Percentiles rank a stretch among this genome's conserved stretches.
Conservation (phyloP, 1,140 invertebrate species). For the Probaryconus sp. region DNA sequence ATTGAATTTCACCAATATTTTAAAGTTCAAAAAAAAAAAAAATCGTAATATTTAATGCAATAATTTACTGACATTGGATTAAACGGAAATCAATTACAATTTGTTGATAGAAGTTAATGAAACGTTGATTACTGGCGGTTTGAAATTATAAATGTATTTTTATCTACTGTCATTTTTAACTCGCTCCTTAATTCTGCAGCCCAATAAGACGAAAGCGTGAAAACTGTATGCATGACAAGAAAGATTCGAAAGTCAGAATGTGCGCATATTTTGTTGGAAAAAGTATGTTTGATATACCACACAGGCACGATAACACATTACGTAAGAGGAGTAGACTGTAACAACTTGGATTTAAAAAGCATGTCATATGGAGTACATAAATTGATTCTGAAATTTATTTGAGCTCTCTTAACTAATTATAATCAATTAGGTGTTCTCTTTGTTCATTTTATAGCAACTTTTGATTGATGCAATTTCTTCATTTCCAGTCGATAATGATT, state of each 20-base stretch:
- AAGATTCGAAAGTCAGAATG: constrained; percentile 57
- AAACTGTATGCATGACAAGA: constrained; percentile 53
- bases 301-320: constrained; percentile 45
- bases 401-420: constrained; percentile 3
- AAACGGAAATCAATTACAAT: too few relatives aligned
- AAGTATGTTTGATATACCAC: constrained; percentile 46
- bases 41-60: too few relatives aligned
- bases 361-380: constrained; percentile 9
- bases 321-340: constrained; percentile 39
- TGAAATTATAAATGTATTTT: constrained; percentile 11
- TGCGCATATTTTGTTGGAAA: constrained; percentile 54
- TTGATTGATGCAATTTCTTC: too few relatives aligned
- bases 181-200: constrained; percentile 20
- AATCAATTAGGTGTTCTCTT: too few relatives aligned
- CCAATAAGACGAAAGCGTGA: constrained; percentile 52
- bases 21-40: too few relatives aligned
- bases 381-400: constrained; percentile 14
- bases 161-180: constrained; percentile 13
- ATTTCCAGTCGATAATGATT: too few relatives aligned
- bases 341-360: constrained; percentile 26
- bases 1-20: too few relatives aligned
- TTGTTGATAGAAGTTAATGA: too few relatives aligned
- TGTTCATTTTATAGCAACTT: not conserved
- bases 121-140: too few relatives aligned
- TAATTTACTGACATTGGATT: too few relatives aligned